Conservation (phyloP, 2,113 vertebrate genomes). For the Bettongia penicillata region DNA sequence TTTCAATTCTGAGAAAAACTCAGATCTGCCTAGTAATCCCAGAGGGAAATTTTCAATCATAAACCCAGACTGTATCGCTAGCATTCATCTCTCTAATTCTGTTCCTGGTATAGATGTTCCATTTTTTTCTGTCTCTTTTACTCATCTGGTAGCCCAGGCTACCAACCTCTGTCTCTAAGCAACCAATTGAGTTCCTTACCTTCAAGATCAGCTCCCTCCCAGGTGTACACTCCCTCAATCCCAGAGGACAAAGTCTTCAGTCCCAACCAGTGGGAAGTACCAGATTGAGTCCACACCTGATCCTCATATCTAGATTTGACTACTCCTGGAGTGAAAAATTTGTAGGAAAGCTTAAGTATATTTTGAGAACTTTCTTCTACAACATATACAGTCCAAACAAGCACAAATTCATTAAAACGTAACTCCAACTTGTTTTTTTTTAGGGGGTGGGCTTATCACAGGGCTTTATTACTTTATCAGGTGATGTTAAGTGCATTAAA, state of each 20-base stretch:
- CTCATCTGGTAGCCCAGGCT: not conserved
- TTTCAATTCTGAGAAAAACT: not conserved
- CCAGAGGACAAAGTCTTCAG: not conserved
- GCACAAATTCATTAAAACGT: not conserved
- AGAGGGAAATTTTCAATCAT: not conserved
- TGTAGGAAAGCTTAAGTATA: not conserved
- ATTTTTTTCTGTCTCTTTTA: not conserved
- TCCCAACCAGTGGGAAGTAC: not conserved
- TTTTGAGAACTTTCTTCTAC: not conserved
- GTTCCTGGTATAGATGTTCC: not conserved
- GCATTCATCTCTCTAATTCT: not conserved
- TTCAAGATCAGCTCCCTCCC: not conserved
- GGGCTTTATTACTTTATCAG: slow-evolving; percentile 1
- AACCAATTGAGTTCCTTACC: not conserved
- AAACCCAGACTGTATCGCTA: not conserved
- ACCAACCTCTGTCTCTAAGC: not conserved
- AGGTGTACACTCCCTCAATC: not conserved
- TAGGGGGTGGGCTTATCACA: not conserved
- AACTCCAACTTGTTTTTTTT: not conserved
- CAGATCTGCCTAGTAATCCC: not conserved
- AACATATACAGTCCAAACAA: not conserved
- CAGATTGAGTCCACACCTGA: not conserved
- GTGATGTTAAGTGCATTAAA: not conserved
- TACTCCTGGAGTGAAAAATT: not conserved
- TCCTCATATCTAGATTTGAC: not conserved